Base-by-base conservation (phyloP, 35 echinoderm and acorn worm genomes). In the Heliocidaris tuberculata region DNA sequence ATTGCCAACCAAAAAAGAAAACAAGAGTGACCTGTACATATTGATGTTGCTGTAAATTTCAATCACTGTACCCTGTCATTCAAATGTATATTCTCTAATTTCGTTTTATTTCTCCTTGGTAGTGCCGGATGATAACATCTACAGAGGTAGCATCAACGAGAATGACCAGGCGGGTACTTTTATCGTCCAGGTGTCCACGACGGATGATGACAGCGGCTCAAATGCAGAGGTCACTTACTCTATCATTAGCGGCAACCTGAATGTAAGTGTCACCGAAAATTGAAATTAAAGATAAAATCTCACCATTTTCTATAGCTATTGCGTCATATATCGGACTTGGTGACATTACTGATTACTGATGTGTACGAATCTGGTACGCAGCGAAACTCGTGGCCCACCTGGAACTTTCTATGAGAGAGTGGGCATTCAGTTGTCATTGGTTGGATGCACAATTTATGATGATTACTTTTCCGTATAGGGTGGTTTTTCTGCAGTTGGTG, bases 231-330 rank as follows among this genome's bases (percentile, higher is more conserved):
- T 94, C 11, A 13, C 10, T 19, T 96, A 94, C 48, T 54, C 60
- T 47, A 94, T 96, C 86, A 90, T 50, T 65, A 88, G 87, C 7
- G 94, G 94, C 13, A 95, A 95, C 59, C 31, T 70, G 2, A 90
- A 32, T 47, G 94, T 95, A 65, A 91, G 94, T 61, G 48, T 24
- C 93, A 85, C 13, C 27, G 17, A 27, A 92, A 21, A 92, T 9
- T 30, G 9, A 86, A 0, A 86, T 2, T 17, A 86, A 86, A 86
- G 11, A 86, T 17, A 86, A 3, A 86, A 86, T 56, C 35, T 42
- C 35, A 42, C 3, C 35, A 42, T 0, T 42, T 42, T 42, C 35
- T 3, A 42, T 3, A 1, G 35, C 1, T 42, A 42, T 42, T 42
- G 35, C 15, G 65, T 85, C n/a, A 85, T 85, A 15, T 4, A 15